phyloP scores from a whole-genome alignment of 2,888 invertebrate genomes.

The Nudaria mundana region DNA sequence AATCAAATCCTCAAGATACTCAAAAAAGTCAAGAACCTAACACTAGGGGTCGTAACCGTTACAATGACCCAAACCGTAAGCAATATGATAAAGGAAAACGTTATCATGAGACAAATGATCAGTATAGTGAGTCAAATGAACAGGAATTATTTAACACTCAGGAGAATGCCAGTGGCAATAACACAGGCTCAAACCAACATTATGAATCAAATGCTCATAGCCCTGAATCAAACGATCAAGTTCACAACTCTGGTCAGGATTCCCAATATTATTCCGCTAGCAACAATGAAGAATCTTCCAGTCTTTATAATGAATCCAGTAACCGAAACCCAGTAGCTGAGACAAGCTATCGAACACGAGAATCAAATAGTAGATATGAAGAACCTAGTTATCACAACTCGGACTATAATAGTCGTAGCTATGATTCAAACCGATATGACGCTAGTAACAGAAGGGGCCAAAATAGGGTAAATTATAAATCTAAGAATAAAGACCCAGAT shows the following conservation, averaged over 20 bases:
- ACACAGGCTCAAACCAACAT: conserved; percentile 7
- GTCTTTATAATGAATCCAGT: conserved; percentile 13
- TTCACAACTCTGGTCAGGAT: conserved; percentile 15
- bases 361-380: conserved; percentile 24
- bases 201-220: conserved; percentile 2
- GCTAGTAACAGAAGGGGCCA: conserved; percentile 49
- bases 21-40: conserved; percentile 39
- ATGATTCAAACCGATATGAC: conserved; percentile 25
- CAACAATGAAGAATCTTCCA: conserved; percentile 28
- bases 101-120: conserved; percentile 32
- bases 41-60: conserved; percentile 37
- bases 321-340: conserved; percentile 27
- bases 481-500: conserved; percentile 59
- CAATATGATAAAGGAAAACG: conserved; percentile 13
- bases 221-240: conserved; percentile 4
- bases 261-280: conserved; percentile 31
- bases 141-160: neutral
- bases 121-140: conserved; percentile 22
- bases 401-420: conserved; percentile 15
- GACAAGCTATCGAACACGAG: conserved; percentile 15
- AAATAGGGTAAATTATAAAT: conserved; percentile 52
- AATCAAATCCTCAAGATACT: conserved; percentile 38
- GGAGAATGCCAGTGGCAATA: conserved; percentile 19
- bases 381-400: conserved; percentile 21
- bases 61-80: conserved; percentile 19